phyloP scores from a whole-genome alignment of 2,797 vertebrate species.

The Sphenopsis melanotis region DNA sequence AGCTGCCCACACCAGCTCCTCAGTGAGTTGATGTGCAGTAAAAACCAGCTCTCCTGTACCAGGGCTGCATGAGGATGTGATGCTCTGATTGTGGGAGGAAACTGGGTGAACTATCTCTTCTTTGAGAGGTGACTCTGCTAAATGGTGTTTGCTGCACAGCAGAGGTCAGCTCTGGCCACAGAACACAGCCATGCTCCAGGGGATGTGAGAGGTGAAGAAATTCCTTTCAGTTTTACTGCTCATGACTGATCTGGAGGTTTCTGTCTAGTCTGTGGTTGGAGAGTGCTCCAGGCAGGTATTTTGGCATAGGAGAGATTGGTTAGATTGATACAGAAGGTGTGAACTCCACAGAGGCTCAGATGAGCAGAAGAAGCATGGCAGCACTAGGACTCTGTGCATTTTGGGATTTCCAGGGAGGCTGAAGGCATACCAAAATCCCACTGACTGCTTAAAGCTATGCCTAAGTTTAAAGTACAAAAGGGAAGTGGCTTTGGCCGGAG shows the following conservation, averaged over 20 bases:
- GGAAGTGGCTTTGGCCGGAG: background rate
- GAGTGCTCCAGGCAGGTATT: background rate
- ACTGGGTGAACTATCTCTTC: background rate
- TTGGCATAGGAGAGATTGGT: background rate
- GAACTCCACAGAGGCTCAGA: background rate
- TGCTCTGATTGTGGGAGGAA: background rate
- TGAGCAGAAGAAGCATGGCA: background rate
- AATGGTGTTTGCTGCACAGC: background rate
- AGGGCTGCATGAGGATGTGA: background rate
- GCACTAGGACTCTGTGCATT: background rate
- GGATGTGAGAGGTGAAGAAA: background rate
- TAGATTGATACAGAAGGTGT: background rate
- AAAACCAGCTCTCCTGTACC: background rate
- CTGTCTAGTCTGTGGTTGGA: background rate
- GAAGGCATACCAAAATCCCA: background rate
- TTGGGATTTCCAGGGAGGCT: background rate
- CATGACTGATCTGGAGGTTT: background rate
- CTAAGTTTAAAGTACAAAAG: background rate
- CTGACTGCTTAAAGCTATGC: background rate
- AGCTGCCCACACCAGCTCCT: background rate
- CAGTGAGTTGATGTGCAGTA: background rate
- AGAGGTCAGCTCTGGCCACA: background rate
- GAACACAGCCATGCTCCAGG: background rate
- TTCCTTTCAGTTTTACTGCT: background rate
- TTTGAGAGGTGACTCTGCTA: background rate